These are phyloP conservation scores for Seriola quinqueradiata DNA, from an alignment of 2,113 vertebrate genomes.

Conservation along the genomic window DNA sequence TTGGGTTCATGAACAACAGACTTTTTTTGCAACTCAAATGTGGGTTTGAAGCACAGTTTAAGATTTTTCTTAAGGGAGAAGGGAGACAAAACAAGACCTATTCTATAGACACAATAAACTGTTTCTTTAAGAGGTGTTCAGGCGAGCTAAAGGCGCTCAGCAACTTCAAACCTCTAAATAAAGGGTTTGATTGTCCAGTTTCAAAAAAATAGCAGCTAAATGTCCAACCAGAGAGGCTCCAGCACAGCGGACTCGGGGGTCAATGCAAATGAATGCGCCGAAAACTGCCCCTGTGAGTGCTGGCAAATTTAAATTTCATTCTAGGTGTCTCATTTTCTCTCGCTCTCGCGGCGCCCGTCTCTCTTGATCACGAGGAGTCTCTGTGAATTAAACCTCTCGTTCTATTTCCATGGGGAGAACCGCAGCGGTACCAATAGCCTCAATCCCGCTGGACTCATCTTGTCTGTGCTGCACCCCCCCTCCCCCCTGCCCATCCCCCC, in stretches of 20 bases:
- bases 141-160: neutral
- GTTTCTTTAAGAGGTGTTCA: neutral
- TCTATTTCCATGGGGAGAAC: slow-evolving; percentile 11
- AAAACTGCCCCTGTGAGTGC: neutral
- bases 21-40: neutral
- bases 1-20: slow-evolving; percentile 2
- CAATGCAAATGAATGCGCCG: neutral
- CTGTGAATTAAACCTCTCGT: slow-evolving; percentile 39
- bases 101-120: neutral
- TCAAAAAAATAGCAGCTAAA: too few relatives aligned
- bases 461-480: neutral
- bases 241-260: neutral
- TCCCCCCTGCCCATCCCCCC: neutral
- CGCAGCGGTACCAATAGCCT: neutral
- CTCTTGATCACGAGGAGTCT: neutral
- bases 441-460: neutral
- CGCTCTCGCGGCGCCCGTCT: neutral
- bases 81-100: neutral
- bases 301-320: neutral
- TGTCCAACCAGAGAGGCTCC: neutral
- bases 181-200: too few relatives aligned
- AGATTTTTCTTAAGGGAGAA: neutral
- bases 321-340: slow-evolving; percentile 37
- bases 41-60: neutral
- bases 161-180: neutral